Base-by-base conservation (phyloP, 1,140 invertebrate species). In the Lutraria rhynchaena region DNA sequence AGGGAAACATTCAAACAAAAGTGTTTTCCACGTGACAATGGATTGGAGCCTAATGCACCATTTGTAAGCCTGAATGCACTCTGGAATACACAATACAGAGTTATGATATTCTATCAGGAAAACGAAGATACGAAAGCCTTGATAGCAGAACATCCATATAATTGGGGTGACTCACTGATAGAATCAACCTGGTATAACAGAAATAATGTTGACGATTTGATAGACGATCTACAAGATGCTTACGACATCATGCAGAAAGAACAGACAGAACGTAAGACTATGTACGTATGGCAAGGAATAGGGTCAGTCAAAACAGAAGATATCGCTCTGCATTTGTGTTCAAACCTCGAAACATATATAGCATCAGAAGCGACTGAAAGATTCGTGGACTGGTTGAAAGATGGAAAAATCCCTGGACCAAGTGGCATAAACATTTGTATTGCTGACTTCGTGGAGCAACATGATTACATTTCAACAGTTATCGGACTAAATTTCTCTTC, bases 161-260 rank as follows among this genome's bases (percentile, higher is more conserved):
- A 96, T 29, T 97, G 96, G 96, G 94, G 94, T 4, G 93, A 93
- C 3, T 93, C 92, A 58, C 88, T 93, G 57, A 95, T 96, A 92
- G 95, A 94, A 3, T 96, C 95, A 0, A 96, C 96, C 0, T 98
- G 96, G 96, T 95, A 96, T 0, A 94, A 95, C 69, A 96, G n/a
- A n/a, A n/a, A n/a, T n/a, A n/a, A n/a, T n/a, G 95, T 24, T 93
- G 94, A n/a, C 92, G 91, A 46, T 88, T 94, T 0, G 82, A 92
- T n/a, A 91, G 93, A 1, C 90, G 97, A 31, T 85, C 96, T 7
- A 82, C 92, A 0, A 22, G 87, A 93, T 1, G 89, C 92, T 1
- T 90, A 94, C 19, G 92, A 92, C 53, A 96, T 95, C 5, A n/a
- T n/a, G n/a, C n/a, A n/a, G n/a, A n/a, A n/a, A n/a, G n/a, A n/a